Percentiles rank a stretch among this genome's conserved stretches.
These are phyloP conservation scores for Sylvicola cinctus DNA, from an alignment of 2,888 invertebrate genomes.

Conservation along the genomic window DNA sequence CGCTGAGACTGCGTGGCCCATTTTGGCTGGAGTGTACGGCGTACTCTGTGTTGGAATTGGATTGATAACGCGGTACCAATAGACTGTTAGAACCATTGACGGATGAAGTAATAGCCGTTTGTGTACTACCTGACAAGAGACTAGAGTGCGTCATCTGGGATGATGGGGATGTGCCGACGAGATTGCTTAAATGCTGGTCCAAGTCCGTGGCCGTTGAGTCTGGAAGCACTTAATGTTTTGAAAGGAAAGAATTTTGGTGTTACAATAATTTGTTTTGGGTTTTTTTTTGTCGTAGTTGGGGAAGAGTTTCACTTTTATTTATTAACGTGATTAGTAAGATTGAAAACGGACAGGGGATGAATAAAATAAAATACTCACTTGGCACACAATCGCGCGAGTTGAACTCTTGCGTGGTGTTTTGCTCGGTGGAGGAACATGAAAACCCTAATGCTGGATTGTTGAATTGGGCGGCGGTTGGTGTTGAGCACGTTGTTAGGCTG, in stretches of 20 bases:
- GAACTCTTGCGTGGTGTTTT: constrained; percentile 34
- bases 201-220: constrained; percentile 56
- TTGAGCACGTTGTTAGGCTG: constrained; percentile 51
- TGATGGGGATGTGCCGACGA: constrained; percentile 27
- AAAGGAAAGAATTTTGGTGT: not conserved
- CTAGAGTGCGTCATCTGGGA: constrained; percentile 27
- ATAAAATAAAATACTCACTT: constrained; percentile 16
- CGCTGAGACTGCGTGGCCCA: constrained; percentile 57
- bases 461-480: constrained; percentile 46
- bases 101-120: constrained; percentile 10
- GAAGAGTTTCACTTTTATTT: not conserved
- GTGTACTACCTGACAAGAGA: constrained; percentile 17
- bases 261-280: not conserved
- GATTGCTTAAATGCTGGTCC: constrained; percentile 48
- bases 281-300: not conserved
- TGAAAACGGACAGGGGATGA: not conserved
- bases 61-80: constrained; percentile 43
- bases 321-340: not conserved
- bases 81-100: constrained; percentile 21
- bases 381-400: constrained; percentile 32
- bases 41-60: constrained; percentile 40
- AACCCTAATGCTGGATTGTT: constrained; percentile 56
- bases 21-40: constrained; percentile 30
- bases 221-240: constrained; percentile 38
- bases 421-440: constrained; percentile 45